Evolutionary conservation across 2,888 invertebrate species (phyloP).

Genomic region (Chymomyza amoena): DNA sequence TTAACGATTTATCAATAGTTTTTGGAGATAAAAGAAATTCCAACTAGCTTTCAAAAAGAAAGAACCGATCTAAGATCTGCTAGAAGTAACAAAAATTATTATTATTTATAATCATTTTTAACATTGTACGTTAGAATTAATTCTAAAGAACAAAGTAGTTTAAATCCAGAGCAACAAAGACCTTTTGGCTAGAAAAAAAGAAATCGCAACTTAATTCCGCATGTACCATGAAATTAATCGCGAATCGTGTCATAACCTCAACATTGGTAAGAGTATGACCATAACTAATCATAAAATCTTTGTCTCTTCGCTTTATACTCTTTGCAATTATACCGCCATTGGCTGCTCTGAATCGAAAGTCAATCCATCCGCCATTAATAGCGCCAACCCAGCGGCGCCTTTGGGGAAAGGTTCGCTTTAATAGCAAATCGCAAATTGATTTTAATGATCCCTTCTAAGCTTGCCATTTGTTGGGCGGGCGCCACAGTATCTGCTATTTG

Average conservation of each 20-base stretch:
- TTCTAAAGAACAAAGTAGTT: too few relatives aligned
- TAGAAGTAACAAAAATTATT: too few relatives aligned
- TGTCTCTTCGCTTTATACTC: background rate
- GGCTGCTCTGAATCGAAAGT: background rate
- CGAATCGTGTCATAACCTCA: background rate
- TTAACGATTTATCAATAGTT: too few relatives aligned
- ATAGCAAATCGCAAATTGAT: slow-evolving; percentile 10
- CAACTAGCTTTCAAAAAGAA: too few relatives aligned
- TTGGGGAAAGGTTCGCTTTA: background rate
- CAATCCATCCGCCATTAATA: background rate
- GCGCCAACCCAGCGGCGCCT: background rate
- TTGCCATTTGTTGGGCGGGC: background rate
- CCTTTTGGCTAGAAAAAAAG: too few relatives aligned
- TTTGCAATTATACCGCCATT: background rate
- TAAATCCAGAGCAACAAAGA: too few relatives aligned
- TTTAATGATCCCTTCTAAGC: slow-evolving; percentile 12
- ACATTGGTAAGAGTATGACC: background rate
- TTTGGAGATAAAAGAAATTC: too few relatives aligned
- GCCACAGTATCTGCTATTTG: background rate
- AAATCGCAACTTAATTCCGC: too few relatives aligned
- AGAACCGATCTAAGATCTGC: too few relatives aligned
- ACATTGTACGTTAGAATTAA: too few relatives aligned
- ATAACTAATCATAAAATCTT: background rate
- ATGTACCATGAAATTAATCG: too few relatives aligned
- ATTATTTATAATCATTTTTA: too few relatives aligned